phyloP scores from a whole-genome alignment of 2,888 invertebrate species.

The Patella pellucida region DNA sequence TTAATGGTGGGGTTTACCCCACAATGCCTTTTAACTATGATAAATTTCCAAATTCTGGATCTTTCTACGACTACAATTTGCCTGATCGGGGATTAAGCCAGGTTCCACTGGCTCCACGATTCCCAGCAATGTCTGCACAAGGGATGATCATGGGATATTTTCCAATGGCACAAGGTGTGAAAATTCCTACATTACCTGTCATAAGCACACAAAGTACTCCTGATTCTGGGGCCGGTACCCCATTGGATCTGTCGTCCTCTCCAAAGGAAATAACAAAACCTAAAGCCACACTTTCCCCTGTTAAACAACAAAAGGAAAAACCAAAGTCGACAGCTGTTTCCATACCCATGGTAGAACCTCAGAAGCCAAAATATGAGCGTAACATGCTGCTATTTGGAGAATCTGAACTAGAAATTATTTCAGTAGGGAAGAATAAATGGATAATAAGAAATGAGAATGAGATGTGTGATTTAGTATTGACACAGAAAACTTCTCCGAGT shows the following conservation, averaged over 20 bases:
- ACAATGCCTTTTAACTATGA: slow-evolving; percentile 17
- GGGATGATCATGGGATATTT: slow-evolving; percentile 39
- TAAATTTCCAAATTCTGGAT: slow-evolving; percentile 17
- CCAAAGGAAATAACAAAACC: slow-evolving; percentile 40
- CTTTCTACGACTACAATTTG: slow-evolving; percentile 58
- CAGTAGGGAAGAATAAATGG: slow-evolving; percentile 62
- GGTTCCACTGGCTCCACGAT: slow-evolving; percentile 37
- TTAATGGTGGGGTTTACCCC: slow-evolving; percentile 9
- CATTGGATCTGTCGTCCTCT: slow-evolving; percentile 52
- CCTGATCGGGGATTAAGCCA: slow-evolving; percentile 59
- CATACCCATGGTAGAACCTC: background rate
- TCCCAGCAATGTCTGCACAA: slow-evolving; percentile 33
- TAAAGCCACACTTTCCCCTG: slow-evolving; percentile 25
- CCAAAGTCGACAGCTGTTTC: slow-evolving; percentile 7
- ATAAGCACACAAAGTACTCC: slow-evolving; percentile 29
- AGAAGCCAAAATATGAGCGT: slow-evolving; percentile 49
- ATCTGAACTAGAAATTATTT: slow-evolving; percentile 61
- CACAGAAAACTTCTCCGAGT: background rate
- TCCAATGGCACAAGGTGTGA: slow-evolving; percentile 26
- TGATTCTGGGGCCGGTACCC: slow-evolving; percentile 44
- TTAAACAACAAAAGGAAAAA: slow-evolving; percentile 19
- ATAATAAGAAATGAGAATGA: slow-evolving; percentile 62
- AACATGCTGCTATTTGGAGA: slow-evolving; percentile 59
- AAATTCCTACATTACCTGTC: slow-evolving; percentile 25
- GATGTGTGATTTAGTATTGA: slow-evolving; percentile 43